These are phyloP conservation scores for Myotis myotis DNA, from an alignment of 2,797 vertebrate species.

Conservation along the genomic window DNA sequence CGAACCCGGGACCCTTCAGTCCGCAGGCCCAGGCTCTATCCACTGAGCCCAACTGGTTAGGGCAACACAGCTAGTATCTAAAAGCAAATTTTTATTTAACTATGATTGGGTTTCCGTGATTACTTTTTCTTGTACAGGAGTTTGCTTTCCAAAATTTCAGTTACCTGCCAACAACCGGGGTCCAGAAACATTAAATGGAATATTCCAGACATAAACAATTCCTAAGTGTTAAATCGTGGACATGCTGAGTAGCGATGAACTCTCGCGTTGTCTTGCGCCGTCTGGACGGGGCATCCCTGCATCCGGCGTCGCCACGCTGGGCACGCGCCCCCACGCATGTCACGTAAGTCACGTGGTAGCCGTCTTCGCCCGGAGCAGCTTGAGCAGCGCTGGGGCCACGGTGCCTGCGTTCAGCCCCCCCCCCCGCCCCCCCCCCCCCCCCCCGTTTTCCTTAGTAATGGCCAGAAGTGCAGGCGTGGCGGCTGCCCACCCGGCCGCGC, in stretches of 20 bases:
- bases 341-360: too few species aligned
- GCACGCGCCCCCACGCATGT: neutral
- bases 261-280: neutral
- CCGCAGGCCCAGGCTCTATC: too few species aligned
- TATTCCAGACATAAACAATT: neutral
- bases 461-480: neutral
- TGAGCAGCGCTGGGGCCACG: rapidly evolving
- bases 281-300: neutral
- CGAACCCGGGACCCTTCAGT: too few species aligned
- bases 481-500: neutral
- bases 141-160: too few species aligned
- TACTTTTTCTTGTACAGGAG: neutral
- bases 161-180: neutral
- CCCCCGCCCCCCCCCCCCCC: too few species aligned
- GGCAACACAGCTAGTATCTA: neutral
- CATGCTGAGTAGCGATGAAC: rapidly evolving
- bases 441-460: neutral
- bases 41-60: too few species aligned
- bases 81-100: neutral
- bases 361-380: rapidly evolving
- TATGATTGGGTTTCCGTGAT: neutral
- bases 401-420: too few species aligned
- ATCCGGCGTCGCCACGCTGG: neutral
- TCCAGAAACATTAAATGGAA: neutral
- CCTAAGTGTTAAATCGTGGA: rapidly evolving